Evolutionary conservation across 2,888 invertebrate genomes (phyloP).

Genomic region (Ganaspis brasiliensis): DNA sequence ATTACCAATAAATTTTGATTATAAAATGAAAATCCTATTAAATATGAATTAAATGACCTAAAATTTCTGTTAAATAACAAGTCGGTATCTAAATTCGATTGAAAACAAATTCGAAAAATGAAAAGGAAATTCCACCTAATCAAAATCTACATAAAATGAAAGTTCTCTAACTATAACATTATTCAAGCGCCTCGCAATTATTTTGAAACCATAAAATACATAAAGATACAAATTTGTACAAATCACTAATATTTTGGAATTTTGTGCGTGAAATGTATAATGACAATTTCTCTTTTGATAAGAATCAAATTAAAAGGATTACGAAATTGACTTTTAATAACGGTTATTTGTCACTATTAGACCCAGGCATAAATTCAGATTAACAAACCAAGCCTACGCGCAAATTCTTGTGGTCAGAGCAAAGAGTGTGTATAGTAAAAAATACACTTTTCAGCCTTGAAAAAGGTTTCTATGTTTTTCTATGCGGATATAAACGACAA

Average conservation of each 20-base stretch:
- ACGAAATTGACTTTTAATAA: neutral
- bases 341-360: slow-evolving; percentile 11
- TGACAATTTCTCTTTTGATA: neutral
- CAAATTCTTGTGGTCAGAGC: slow-evolving; percentile 29
- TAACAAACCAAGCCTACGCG: slow-evolving; percentile 30
- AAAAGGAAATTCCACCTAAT: no score
- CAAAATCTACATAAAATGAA: no score
- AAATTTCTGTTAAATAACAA: no score
- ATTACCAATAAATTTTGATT: no score
- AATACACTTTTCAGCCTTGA: neutral
- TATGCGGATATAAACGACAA: neutral
- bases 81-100: no score
- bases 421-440: neutral
- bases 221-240: no score
- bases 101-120: no score
- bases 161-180: no score
- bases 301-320: neutral
- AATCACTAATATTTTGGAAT: neutral
- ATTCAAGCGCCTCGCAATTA: no score
- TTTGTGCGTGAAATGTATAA: slow-evolving; percentile 2
- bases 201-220: no score
- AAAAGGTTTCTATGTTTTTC: slow-evolving; percentile 22
- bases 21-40: no score
- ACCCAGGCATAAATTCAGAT: slow-evolving; percentile 8
- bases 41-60: no score